Base-by-base conservation (phyloP, 2,113 vertebrate genomes). In the Austrofundulus limnaeus region DNA sequence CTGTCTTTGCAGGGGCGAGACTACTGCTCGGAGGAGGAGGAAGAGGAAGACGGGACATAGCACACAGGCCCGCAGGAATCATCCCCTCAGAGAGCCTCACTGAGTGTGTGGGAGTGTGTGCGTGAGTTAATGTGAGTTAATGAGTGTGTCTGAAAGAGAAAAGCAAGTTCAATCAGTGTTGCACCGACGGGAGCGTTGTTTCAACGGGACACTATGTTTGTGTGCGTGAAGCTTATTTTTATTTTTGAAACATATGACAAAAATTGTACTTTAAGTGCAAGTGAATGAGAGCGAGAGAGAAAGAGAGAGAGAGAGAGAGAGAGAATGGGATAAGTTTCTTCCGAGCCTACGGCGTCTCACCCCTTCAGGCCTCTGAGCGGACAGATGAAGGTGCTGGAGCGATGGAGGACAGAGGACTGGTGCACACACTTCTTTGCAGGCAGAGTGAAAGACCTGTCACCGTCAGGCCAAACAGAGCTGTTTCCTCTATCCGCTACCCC, bases 41-140 rank as follows among this genome's bases (percentile, higher is more conserved):
- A 80, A 28, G 80, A 88, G 57, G 96, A 98, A 79, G 95, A 98
- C 57, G 91, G 95, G 87, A 97, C 96, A 98, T 98, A 98, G 94
- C 94, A 89, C 63, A 86, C 49, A 70, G 74, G 86, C 75, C 78
- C 66, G 83, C 34, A 11, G 67, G 41, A 50, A 67, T 61, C 43
- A 64, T 42, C 65, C 63, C 51, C 64, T 55, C 52, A 77, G 82
- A 87, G 71, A 80, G 70, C 78, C 82, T 78, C 85, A 66, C 13
- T 39, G 64, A 72, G 77, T 85, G 83, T 78, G 80, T 64, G 70
- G 42, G 78, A 38, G 69, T 77, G 65, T 34, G 50, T 47, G 64
- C 50, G 38, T 3, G 52, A 58, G 19, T n/a, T n/a, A 23, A 61
- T 28, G 42, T 57, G 77, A 31, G 76, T 65, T 61, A 19, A 49